Percentiles rank a stretch among this genome's conserved stretches.
Conservation (phyloP, 2,797 vertebrate genomes). For the Hylomyscus alleni region DNA sequence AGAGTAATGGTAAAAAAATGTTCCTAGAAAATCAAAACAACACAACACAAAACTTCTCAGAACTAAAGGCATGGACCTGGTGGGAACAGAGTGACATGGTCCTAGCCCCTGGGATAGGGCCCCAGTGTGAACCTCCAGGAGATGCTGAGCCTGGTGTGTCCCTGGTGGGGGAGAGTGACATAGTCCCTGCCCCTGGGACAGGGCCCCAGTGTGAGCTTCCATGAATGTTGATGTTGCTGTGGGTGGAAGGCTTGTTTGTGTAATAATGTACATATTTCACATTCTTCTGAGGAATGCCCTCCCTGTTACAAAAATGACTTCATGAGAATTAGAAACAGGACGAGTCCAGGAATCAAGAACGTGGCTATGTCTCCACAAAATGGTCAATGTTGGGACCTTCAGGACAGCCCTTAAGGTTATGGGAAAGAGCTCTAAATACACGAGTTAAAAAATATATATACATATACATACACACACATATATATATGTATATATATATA, state of each 20-base stretch:
- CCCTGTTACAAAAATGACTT: neutral
- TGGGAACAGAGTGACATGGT: too few species aligned
- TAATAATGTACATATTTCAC: neutral
- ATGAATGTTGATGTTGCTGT: neutral
- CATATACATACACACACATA: too few species aligned
- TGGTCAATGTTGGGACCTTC: neutral
- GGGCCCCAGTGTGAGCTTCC: neutral
- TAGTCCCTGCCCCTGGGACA: neutral
- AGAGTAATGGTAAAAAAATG: constrained; percentile 73
- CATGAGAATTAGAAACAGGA: neutral
- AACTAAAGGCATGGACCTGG: constrained; percentile 18
- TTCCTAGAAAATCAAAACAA: constrained; percentile 41
- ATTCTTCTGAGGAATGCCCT: neutral
- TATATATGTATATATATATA: too few species aligned
- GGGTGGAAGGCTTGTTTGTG: neutral
- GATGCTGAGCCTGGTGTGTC: neutral
- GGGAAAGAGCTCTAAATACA: neutral
- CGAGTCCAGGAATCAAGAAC: neutral
- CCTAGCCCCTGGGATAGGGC: neutral
- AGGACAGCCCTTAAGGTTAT: neutral
- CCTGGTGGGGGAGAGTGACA: neutral
- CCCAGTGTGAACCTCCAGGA: neutral
- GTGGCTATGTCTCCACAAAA: neutral
- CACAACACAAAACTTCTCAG: constrained; percentile 31
- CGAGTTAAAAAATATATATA: neutral